Percentiles rank a stretch among this genome's conserved stretches.
phyloP scores from a whole-genome alignment of 2,888 invertebrate genomes.

The Drosophila trichaetosa region DNA sequence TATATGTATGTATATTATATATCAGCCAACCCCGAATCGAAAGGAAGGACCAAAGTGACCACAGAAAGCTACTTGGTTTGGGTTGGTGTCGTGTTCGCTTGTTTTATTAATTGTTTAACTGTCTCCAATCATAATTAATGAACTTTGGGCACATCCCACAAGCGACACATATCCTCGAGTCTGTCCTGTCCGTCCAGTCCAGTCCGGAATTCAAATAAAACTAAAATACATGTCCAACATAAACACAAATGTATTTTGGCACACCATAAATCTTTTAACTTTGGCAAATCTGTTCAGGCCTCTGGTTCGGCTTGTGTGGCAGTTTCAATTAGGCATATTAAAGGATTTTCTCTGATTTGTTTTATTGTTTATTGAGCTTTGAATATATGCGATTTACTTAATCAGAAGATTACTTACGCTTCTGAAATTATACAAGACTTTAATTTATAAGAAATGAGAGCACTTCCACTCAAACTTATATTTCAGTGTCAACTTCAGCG shows the following conservation, averaged over 20 bases:
- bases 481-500: too few species aligned
- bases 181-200: neutral
- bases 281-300: conserved; percentile 61
- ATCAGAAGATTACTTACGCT: too few species aligned
- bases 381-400: conserved; percentile 1
- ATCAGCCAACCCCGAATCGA: conserved; percentile 28
- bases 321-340: conserved; percentile 77
- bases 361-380: conserved; percentile 12
- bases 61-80: conserved; percentile 32
- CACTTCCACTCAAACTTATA: neutral
- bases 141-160: conserved; percentile 72
- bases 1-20: neutral
- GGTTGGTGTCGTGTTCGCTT: conserved; percentile 34
- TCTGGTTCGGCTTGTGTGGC: conserved; percentile 25
- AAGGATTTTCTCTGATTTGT: conserved; percentile 59
- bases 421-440: neutral
- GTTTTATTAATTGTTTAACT: conserved; percentile 80
- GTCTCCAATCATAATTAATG: conserved; percentile 83
- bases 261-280: conserved; percentile 69
- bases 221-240: conserved; percentile 46
- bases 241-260: conserved; percentile 72
- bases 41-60: conserved; percentile 42
- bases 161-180: conserved; percentile 31
- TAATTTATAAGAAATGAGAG: neutral
- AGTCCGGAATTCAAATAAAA: conserved; percentile 61